Base-by-base conservation (phyloP, 2,888 invertebrate genomes). In the Scrobipalpa atriplicella region DNA sequence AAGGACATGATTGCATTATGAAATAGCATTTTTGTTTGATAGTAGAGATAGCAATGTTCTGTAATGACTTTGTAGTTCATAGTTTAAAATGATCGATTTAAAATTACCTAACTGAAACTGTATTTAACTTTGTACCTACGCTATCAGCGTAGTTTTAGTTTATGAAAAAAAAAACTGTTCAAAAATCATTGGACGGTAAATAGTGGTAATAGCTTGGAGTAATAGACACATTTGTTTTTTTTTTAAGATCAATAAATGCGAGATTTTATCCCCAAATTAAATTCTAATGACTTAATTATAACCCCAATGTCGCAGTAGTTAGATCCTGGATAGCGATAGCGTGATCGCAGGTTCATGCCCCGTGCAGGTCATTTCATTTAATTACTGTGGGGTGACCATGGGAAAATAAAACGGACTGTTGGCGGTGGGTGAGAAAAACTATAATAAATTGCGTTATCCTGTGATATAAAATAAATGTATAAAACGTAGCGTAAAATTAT, bases 361-460 rank as follows among this genome's bases (percentile, higher is more conserved):
- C 58, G 19, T 16, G 41, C 16, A 41, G 41, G 68, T 63, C 66
- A 68, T 60, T 69, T 69, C 51, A 68, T 71, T 73, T 73, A 72
- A 73, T 75, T 75, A 73, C 52, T n/a, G 64, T 16, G 60, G 73
- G 72, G 70, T 69, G 67, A 67, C 60, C 58, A 58, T 58, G 58
- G 58, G 58, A 58, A 58, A 36, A 38, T n/a, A 58, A 16, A 58
- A 58, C 36, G 58, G 21, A 56, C 56, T 9, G 13, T n/a, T 6
- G 1, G 58, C 13, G n/a, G 11, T 21, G n/a, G 38, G 2, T 8
- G 38, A 9, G 8, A 29, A 19, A 29, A 36, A 38, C n/a, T n/a
- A 36, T 13, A 2, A 36, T 36, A 38, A 16, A 38, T 13, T 1
- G 29, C 13, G 6, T 29, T 58, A 13, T 16, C 36, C n/a, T 36